phyloP scores from a whole-genome alignment of 2,113 vertebrate genomes.

The Hyaena hyaena region DNA sequence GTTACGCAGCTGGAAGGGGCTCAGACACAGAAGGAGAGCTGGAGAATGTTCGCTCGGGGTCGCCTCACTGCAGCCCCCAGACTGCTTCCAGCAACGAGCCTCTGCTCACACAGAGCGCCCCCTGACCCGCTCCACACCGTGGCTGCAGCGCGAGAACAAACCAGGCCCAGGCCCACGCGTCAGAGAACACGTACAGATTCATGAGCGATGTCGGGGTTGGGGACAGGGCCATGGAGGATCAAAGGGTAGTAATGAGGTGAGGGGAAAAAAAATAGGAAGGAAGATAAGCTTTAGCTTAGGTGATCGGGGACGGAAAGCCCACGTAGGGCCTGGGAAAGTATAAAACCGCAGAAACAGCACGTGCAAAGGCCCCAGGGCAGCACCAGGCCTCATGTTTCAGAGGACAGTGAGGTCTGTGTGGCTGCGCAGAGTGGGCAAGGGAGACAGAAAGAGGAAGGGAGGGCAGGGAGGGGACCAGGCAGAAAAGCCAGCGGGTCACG shows the following conservation, averaged over 20 bases:
- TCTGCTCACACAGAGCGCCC: not conserved
- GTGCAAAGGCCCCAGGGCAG: not conserved
- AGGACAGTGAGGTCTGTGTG: not conserved
- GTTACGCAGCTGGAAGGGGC: not conserved
- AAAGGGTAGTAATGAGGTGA: not conserved
- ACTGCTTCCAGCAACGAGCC: not conserved
- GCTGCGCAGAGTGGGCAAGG: not conserved
- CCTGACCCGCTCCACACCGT: fast-evolving
- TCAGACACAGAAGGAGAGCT: not conserved
- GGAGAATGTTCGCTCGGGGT: not conserved
- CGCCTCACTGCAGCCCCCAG: not conserved
- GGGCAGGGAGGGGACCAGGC: not conserved
- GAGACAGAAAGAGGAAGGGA: not conserved
- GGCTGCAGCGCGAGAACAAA: not conserved
- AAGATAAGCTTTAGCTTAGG: not conserved
- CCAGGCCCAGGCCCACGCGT: not conserved
- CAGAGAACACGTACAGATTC: not conserved
- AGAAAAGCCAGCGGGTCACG: not conserved
- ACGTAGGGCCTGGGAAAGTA: not conserved
- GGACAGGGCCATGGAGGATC: fast-evolving
- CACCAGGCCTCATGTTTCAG: no score
- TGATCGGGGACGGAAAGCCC: not conserved
- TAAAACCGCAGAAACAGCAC: not conserved
- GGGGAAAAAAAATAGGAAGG: no score
- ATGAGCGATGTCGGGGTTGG: no score